Base-by-base conservation (phyloP, 2,888 invertebrate genomes). In the Heliconius ismenius region DNA sequence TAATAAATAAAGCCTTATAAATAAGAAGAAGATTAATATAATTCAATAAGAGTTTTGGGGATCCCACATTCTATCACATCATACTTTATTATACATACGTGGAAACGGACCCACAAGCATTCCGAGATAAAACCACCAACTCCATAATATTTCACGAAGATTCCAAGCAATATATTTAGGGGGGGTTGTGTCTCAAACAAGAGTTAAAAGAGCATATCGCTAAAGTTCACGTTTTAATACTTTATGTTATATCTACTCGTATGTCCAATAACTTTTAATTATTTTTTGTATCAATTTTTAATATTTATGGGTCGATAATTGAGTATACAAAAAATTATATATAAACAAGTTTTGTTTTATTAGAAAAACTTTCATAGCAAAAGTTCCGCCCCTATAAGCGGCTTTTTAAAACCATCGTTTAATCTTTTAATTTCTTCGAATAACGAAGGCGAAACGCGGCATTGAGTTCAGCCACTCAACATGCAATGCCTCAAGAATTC, bases 61-160 rank as follows among this genome's bases (percentile, higher is more conserved):
- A 65, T 18, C 79, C 76, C 78, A 74, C 78, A 78, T 76, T 78
- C 74, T 73, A 77, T 74, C 75, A 75, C 75, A 77, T 67, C 75
- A 77, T 63, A 36, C 24, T 28, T 65, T 76, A 67, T 76, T 77
- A 79, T 79, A 79, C 72, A 62, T 78, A 64, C 36, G 73, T 63
- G 73, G 36, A 62, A 11, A 62, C 60, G 49, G 74, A 68, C 62
- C 64, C 82, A 81, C 81, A 80, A 78, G 79, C 80, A 81, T 80
- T 81, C 78, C 67, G 77, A 82, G 84, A 83, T 84, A 80, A 84
- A 82, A 81, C 74, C 79, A 79, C 82, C 83, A 85, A 84, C 83
- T 83, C 83, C 83, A 84, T 84, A 83, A 84, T 79, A 79, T 79
- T 78, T 81, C 81, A 79, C 75, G 83, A 81, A 82, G 78, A 82